phyloP scores from a whole-genome alignment of 2,797 vertebrate genomes.

The Myotis daubentonii region DNA sequence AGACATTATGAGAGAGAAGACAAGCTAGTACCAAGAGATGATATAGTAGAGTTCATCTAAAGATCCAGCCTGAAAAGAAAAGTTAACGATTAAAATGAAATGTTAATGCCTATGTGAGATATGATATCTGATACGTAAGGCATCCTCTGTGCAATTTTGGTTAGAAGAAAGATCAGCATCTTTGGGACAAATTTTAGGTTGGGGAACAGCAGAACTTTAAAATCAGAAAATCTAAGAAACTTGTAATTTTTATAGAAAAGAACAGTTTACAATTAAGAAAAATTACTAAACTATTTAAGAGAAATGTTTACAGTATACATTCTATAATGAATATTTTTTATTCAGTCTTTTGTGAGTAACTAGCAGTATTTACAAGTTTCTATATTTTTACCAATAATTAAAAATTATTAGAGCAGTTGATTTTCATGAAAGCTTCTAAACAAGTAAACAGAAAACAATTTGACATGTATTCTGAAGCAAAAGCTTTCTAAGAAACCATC shows the following conservation, averaged over 20 bases:
- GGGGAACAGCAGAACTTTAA: not conserved
- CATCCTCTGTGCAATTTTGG: not conserved
- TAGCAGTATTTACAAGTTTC: not conserved
- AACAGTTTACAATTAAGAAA: not conserved
- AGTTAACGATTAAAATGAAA: not conserved
- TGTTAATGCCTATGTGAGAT: not conserved
- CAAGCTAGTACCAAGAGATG: not conserved
- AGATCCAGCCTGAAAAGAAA: not conserved
- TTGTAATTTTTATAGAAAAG: not conserved
- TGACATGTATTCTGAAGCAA: not conserved
- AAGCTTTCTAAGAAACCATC: conserved; percentile 32
- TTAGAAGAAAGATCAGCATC: not conserved
- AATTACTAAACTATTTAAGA: not conserved
- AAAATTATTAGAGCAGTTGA: not conserved
- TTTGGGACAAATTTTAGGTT: not conserved
- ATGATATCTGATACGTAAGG: not conserved
- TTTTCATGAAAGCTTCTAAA: conserved; percentile 22
- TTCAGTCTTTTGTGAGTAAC: not conserved
- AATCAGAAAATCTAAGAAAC: not conserved
- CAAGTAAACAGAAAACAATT: not conserved
- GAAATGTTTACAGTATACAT: not conserved
- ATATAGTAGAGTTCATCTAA: not conserved
- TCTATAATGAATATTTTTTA: not conserved
- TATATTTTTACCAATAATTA: not conserved
- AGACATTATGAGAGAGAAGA: not conserved